Base-by-base conservation (phyloP, 2,113 vertebrate genomes). In the Phainopepla nitens region DNA sequence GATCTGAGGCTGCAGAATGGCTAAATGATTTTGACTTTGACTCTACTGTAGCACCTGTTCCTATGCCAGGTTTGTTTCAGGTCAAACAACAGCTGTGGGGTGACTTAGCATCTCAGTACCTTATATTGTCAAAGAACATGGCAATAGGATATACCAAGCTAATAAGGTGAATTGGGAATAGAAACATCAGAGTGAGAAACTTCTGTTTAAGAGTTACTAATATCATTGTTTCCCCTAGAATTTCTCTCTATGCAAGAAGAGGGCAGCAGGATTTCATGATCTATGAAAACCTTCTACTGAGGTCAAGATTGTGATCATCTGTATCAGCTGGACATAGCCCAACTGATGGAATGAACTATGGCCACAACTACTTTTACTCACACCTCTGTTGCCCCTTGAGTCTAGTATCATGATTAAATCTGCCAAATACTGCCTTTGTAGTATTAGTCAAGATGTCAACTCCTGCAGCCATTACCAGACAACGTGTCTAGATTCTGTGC, bases 391-490 rank as follows among this genome's bases (percentile, higher is more conserved):
- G 81, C 61, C 81, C 77, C 83, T 77, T n/a, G 60, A 86, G 33
- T 88, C 76, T 60, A 17, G 44, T 16, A 25, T 54, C 56, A 39
- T 81, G 54, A 94, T 88, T 96, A 86, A 90, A 83, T 95, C 90
- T 89, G 85, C 85, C 90, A 89, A 83, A 70, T 57, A 19, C 33
- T 81, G 75, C 82, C 62, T 90, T 77, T 58, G 64, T 28, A 86
- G 13, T 88, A 81, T 96, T 90, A 88, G 79, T 96, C 79, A 95
- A 90, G 54, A 60, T 93, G 71, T 83, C 90, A 75, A 8, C 68
- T 81, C 2, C 49, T 86, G 51, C 61, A 83, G 64, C 68, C n/a
- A 15, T 36, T 47, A 13, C 51, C 45, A 75, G 41, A 41, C 64
- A 57, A 9, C 12, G 20, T 49, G n/a, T 87, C 53, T 42, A 41